phyloP scores from a whole-genome alignment of 2,797 vertebrate genomes.

The Helostoma temminkii region DNA sequence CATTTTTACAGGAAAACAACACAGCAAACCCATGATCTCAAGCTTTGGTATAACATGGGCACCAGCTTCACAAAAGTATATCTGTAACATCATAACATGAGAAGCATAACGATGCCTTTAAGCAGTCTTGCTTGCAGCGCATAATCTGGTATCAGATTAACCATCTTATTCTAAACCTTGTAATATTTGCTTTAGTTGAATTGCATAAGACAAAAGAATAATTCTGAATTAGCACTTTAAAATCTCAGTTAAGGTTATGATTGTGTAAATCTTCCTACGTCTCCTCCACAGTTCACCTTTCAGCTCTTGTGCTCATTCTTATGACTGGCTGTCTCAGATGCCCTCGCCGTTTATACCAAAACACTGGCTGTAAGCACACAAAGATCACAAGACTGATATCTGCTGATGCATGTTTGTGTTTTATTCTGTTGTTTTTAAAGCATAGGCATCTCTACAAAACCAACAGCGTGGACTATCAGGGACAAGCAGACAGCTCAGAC shows the following conservation, averaged over 20 bases:
- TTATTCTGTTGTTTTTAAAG: conserved; percentile 65
- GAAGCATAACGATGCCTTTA: too few relatives aligned
- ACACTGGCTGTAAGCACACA: conserved; percentile 66
- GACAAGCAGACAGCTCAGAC: conserved; percentile 70
- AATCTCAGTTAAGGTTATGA: background rate
- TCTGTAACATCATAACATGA: too few relatives aligned
- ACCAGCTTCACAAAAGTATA: too few relatives aligned
- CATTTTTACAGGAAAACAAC: too few relatives aligned
- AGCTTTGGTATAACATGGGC: too few relatives aligned
- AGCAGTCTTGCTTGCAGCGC: too few relatives aligned
- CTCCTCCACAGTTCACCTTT: too few relatives aligned
- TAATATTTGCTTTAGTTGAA: background rate
- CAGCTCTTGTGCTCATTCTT: conserved; percentile 43
- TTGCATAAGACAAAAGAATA: too few relatives aligned
- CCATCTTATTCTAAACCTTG: background rate
- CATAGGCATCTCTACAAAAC: conserved; percentile 54
- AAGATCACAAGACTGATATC: conserved; percentile 78
- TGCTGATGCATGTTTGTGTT: conserved; percentile 54
- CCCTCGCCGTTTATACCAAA: conserved; percentile 73
- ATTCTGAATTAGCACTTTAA: background rate
- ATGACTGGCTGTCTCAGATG: conserved; percentile 62
- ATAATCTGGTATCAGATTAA: too few relatives aligned
- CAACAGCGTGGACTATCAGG: conserved; percentile 67
- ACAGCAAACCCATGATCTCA: too few relatives aligned
- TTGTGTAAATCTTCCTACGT: too few relatives aligned